Percentiles rank a stretch among this genome's conserved stretches.
phyloP scores from a whole-genome alignment of 2,888 invertebrate genomes.

The Lysandra bellargus region DNA sequence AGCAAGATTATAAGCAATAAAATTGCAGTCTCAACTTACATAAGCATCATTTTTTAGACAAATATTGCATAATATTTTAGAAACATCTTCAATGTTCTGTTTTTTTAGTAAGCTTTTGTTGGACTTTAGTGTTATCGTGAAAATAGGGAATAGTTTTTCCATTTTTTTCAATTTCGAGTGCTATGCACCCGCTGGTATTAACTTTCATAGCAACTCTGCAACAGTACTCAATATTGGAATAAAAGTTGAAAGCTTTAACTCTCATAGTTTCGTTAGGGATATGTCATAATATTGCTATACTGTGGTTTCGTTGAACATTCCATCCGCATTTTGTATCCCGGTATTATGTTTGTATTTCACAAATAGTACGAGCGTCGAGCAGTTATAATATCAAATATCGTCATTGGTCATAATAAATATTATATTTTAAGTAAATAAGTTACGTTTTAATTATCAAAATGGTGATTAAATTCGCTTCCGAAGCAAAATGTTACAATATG shows the following conservation, averaged over 20 bases:
- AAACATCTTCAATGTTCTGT: not conserved
- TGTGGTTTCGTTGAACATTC: not conserved
- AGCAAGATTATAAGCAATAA: too few species aligned
- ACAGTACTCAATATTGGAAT: slow-evolving; percentile 6
- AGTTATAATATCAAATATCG: too few species aligned
- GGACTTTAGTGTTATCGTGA: not conserved
- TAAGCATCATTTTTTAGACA: not conserved
- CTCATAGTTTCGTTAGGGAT: not conserved
- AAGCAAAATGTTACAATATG: too few species aligned
- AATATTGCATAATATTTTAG: not conserved
- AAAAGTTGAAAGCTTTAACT: not conserved
- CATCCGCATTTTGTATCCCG: not conserved
- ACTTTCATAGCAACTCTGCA: not conserved
- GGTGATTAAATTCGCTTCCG: too few species aligned
- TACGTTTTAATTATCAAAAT: too few species aligned
- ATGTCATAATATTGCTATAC: too few species aligned
- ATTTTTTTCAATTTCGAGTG: not conserved
- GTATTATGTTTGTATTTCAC: not conserved
- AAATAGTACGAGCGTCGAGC: not conserved
- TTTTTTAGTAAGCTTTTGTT: not conserved
- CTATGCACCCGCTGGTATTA: not conserved
- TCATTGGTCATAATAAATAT: too few species aligned
- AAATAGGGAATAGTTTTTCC: not conserved
- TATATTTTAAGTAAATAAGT: not conserved
- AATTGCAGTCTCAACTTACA: not conserved